Conservation (phyloP, 2,113 vertebrate genomes). For the Elephantulus edwardii region DNA sequence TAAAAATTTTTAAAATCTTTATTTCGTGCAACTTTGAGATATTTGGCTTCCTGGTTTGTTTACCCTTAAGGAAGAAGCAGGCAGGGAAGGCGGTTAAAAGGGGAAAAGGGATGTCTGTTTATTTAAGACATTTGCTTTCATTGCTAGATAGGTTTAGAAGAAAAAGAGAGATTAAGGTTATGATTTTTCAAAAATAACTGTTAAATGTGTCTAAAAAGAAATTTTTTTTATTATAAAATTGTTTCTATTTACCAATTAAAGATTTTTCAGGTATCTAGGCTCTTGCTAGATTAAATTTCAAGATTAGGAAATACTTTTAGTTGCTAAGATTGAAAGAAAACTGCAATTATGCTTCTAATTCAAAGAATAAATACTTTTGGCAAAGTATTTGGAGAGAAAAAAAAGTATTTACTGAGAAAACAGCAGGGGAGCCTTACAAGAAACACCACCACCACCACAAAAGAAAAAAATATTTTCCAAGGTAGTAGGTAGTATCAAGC, state of each 20-base stretch:
- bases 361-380: background rate
- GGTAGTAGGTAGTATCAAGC: slow-evolving; percentile 6
- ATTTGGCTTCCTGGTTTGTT: slow-evolving; percentile 4
- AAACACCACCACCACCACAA: too few species aligned
- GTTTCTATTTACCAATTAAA: background rate
- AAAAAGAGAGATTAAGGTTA: background rate
- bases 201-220: background rate
- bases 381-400: slow-evolving; percentile 1
- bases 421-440: background rate
- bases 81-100: background rate
- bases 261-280: background rate
- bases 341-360: background rate
- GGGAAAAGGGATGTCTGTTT: background rate
- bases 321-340: slow-evolving; percentile 31
- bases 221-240: background rate
- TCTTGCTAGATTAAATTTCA: slow-evolving; percentile 10
- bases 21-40: background rate
- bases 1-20: background rate
- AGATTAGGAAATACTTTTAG: background rate
- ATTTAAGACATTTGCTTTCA: background rate
- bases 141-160: background rate
- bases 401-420: background rate
- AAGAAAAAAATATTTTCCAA: background rate
- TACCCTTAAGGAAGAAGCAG: background rate
- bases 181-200: background rate